Evolutionary conservation across 2,797 vertebrate species (phyloP).

Genomic region (Octomys mimax): DNA sequence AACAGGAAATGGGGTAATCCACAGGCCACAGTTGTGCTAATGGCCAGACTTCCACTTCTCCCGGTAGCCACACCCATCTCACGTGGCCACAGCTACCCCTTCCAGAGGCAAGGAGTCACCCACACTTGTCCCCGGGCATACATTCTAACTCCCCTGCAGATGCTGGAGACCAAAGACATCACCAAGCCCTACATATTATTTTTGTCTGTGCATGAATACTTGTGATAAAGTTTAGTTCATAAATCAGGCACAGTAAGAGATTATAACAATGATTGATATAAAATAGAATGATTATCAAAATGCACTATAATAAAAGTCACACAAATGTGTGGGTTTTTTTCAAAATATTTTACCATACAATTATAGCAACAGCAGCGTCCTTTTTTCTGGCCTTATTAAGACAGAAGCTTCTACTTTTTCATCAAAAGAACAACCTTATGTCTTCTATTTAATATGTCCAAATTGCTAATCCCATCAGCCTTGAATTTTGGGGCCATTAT

Average conservation of each 20-base stretch:
- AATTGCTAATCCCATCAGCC: not conserved
- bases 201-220: not conserved
- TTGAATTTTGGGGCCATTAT: not conserved
- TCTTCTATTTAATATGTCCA: not conserved
- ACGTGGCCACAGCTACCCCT: too few relatives aligned
- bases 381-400: not conserved
- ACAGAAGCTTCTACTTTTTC: not conserved
- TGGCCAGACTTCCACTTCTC: too few relatives aligned
- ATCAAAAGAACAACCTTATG: not conserved
- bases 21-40: too few relatives aligned
- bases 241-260: not conserved
- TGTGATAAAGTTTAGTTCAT: not conserved
- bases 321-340: not conserved
- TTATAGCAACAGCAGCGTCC: not conserved
- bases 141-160: not conserved
- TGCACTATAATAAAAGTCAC: not conserved
- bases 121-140: not conserved
- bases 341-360: not conserved
- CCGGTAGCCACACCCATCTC: accelerated
- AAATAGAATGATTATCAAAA: not conserved
- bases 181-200: not conserved
- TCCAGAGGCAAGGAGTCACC: not conserved
- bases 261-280: not conserved
- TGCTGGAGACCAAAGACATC: not conserved
- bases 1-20: not conserved